Conservation (phyloP, 2,113 vertebrate species). For the Phrynocephalus versicolor region DNA sequence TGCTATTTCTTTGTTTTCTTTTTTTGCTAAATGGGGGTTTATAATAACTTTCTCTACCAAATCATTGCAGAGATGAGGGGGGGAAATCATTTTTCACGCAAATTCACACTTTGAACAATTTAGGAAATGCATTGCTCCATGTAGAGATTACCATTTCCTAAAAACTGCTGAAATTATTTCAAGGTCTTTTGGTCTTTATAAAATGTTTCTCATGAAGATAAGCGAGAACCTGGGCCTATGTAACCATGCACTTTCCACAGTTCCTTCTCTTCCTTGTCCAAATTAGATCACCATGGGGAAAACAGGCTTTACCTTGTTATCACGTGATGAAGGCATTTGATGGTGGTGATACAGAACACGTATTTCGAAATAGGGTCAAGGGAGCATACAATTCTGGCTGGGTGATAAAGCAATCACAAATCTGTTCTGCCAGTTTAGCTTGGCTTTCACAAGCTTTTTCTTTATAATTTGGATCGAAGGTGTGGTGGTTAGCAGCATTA, state of each 20-base stretch:
- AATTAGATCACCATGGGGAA: background rate
- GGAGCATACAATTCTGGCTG: background rate
- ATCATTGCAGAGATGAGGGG: slow-evolving; percentile 8
- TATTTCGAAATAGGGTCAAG: background rate
- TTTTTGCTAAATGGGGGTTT: slow-evolving; percentile 23
- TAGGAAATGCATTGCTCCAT: background rate
- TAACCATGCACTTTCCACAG: background rate
- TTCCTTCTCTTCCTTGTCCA: background rate
- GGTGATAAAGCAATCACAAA: background rate
- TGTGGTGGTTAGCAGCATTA: background rate
- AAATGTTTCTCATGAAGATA: slow-evolving; percentile 14
- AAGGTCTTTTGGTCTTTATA: background rate
- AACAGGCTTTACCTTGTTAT: background rate
- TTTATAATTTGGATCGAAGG: background rate
- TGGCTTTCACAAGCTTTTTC: background rate
- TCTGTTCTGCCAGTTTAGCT: background rate
- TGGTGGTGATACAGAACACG: background rate
- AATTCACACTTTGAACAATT: background rate
- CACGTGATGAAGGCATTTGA: background rate
- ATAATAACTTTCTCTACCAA: accelerated
- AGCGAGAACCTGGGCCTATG: background rate
- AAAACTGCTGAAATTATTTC: background rate
- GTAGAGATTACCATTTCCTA: background rate
- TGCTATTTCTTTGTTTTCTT: background rate
- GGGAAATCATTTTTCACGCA: background rate